These are phyloP conservation scores for Lipotes vexillifer DNA, from an alignment of 2,113 vertebrate species.

Conservation along the genomic window DNA sequence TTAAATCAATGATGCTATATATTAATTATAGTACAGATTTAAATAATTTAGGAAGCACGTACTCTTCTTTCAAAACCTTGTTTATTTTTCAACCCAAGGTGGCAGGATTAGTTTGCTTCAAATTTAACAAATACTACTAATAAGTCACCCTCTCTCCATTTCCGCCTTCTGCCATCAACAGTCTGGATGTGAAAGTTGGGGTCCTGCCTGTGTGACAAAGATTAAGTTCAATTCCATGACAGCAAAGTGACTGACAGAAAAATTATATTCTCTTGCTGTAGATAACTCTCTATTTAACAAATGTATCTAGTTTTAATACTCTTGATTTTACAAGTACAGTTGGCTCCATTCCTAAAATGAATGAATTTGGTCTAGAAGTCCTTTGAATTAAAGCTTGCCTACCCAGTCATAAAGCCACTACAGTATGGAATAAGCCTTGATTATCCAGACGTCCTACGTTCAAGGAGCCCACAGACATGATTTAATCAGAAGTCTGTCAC, in stretches of 20 bases:
- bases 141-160: not conserved
- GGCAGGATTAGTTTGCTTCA: not conserved
- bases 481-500: not conserved
- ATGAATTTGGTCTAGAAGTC: not conserved
- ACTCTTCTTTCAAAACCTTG: conserved; percentile 49
- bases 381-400: not conserved
- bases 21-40: conserved; percentile 70
- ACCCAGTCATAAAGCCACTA: not conserved
- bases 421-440: not conserved
- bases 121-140: not conserved
- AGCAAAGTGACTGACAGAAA: not conserved
- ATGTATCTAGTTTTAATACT: not conserved
- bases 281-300: not conserved
- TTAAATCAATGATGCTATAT: conserved; percentile 71
- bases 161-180: not conserved
- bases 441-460: not conserved
- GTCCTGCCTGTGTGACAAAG: not conserved
- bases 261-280: not conserved
- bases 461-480: not conserved
- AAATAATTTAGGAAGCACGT: conserved; percentile 69
- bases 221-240: not conserved
- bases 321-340: not conserved
- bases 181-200: not conserved
- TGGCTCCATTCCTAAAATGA: conserved; percentile 1
- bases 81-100: not conserved